phyloP scores from a whole-genome alignment of 2,888 invertebrate genomes.

The Clivina fossor region DNA sequence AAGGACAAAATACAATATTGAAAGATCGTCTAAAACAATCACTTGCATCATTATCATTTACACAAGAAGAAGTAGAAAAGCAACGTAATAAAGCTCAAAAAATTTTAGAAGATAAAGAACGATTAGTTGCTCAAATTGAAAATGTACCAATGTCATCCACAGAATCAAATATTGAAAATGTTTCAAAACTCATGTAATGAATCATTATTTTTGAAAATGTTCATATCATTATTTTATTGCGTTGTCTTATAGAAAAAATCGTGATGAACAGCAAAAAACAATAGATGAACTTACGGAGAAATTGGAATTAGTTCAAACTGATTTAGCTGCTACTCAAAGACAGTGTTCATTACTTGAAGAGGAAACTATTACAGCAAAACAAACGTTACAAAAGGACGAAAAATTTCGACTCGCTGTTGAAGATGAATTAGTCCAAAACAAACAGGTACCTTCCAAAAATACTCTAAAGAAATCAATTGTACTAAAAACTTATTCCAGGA shows the following conservation, averaged over 20 bases:
- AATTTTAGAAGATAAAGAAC: conserved; percentile 76
- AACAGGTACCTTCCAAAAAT: conserved; percentile 43
- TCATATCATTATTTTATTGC: conserved; percentile 15
- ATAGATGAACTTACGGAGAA: conserved; percentile 54
- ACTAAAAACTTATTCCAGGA: too few relatives aligned
- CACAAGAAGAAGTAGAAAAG: conserved; percentile 64
- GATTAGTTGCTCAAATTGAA: conserved; percentile 57
- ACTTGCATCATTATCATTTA: conserved; percentile 44
- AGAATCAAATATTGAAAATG: conserved; percentile 38
- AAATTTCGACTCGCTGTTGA: conserved; percentile 52
- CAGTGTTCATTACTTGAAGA: conserved; percentile 52
- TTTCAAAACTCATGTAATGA: conserved; percentile 11
- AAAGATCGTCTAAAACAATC: conserved; percentile 47
- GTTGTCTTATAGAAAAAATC: conserved; percentile 46
- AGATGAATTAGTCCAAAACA: conserved; percentile 51
- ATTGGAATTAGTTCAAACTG: conserved; percentile 54
- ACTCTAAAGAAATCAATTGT: too few relatives aligned
- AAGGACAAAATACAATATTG: conserved; percentile 45
- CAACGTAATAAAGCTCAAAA: conserved; percentile 79
- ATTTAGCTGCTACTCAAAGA: conserved; percentile 50
- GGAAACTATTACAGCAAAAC: conserved; percentile 49
- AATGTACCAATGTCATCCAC: conserved; percentile 7
- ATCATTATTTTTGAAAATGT: conserved; percentile 5
- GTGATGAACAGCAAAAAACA: conserved; percentile 54
- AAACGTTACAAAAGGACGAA: conserved; percentile 52